Conservation (phyloP, 2,888 invertebrate species). For the Autographa gamma region DNA sequence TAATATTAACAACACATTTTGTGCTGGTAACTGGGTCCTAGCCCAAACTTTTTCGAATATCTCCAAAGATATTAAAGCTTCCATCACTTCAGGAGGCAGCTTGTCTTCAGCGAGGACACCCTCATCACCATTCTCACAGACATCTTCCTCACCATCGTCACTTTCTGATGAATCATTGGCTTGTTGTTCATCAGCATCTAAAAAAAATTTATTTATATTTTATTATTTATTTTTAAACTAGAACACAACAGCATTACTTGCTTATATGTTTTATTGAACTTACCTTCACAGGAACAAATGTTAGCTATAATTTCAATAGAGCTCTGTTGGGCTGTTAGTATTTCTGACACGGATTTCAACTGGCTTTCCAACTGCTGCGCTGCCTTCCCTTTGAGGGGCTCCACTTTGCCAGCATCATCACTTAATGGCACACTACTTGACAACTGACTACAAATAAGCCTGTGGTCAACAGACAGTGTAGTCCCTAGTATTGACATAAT, state of each 20-base stretch:
- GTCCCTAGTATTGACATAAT: constrained; percentile 86
- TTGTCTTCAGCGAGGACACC: constrained; percentile 81
- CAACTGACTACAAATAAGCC: constrained; percentile 82
- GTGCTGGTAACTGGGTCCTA: constrained; percentile 86
- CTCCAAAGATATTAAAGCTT: constrained; percentile 89
- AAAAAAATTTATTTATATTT: constrained; percentile 28
- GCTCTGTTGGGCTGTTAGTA: constrained; percentile 91
- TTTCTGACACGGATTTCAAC: constrained; percentile 84
- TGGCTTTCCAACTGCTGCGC: constrained; percentile 82
- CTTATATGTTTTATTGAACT: constrained; percentile 30
- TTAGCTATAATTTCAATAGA: constrained; percentile 92
- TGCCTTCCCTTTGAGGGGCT: constrained; percentile 75
- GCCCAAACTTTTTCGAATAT: constrained; percentile 90
- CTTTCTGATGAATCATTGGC: constrained; percentile 77
- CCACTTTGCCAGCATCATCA: constrained; percentile 70
- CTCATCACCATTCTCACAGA: constrained; percentile 80
- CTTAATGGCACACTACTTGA: constrained; percentile 84
- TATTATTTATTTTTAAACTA: not conserved
- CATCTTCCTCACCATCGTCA: constrained; percentile 81
- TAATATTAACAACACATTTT: constrained; percentile 87
- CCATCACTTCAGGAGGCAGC: constrained; percentile 88
- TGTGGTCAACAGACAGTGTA: constrained; percentile 88
- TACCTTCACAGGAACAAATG: constrained; percentile 91
- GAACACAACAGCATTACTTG: not conserved
- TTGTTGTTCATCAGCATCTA: constrained; percentile 73